Evolutionary conservation across 92 coral and sea anemone genomes (phyloP).

Genomic region (Parazoanthus atlanticus): DNA sequence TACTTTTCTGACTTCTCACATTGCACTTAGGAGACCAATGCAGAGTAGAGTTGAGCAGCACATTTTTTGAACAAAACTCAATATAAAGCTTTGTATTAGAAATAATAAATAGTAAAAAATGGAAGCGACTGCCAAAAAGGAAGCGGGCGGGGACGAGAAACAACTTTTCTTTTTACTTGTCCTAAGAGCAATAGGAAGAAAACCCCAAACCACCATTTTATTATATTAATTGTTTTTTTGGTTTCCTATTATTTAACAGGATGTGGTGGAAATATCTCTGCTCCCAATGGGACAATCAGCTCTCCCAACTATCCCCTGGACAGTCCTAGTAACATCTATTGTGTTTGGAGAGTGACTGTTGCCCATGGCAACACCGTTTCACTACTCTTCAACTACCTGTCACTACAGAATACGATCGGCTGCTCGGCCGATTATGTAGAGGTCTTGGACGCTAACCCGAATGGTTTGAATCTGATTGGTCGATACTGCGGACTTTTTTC

Average conservation of each 20-base stretch:
- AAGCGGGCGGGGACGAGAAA: too few relatives aligned
- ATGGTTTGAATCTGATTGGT: conserved; percentile 40
- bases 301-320: conserved; percentile 37
- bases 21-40: too few relatives aligned
- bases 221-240: background rate
- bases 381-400: conserved; percentile 29
- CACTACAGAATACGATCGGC: conserved; percentile 18
- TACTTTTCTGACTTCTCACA: too few relatives aligned
- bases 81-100: too few relatives aligned
- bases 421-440: conserved; percentile 31
- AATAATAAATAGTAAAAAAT: too few relatives aligned
- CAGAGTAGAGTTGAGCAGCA: too few relatives aligned
- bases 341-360: conserved; percentile 33
- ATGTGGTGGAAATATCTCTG: conserved; percentile 38
- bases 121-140: too few relatives aligned
- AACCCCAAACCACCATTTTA: background rate
- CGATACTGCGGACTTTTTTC: conserved; percentile 35
- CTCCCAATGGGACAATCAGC: conserved; percentile 12
- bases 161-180: too few relatives aligned
- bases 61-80: too few relatives aligned
- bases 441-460: conserved; percentile 29
- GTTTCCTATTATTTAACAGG: background rate
- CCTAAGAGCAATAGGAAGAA: background rate
- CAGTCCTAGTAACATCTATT: conserved; percentile 8
- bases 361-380: conserved; percentile 20